phyloP scores from a whole-genome alignment of 2,888 invertebrate genomes.

The Marasmarcha lunaedactyla region DNA sequence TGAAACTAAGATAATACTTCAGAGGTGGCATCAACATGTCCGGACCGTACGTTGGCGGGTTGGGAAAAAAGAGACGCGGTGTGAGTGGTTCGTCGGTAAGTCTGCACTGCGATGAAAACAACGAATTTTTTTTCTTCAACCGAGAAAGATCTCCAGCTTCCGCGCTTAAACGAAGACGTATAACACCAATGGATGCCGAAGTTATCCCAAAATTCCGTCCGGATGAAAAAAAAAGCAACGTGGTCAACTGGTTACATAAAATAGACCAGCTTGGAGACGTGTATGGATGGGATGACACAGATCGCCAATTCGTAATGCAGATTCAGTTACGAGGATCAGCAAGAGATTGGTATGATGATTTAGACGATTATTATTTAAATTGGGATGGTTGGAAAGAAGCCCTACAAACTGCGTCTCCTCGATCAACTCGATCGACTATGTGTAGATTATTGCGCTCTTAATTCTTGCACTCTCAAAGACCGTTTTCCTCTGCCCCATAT shows the following conservation, averaged over 20 bases:
- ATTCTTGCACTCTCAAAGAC: slow-evolving; percentile 8
- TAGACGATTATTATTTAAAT: no score
- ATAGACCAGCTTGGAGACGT: no score
- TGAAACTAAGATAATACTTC: no score
- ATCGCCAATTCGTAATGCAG: no score
- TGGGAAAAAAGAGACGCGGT: not conserved
- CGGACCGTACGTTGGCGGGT: not conserved
- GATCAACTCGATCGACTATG: no score
- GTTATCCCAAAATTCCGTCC: slow-evolving; percentile 16
- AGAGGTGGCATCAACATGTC: not conserved
- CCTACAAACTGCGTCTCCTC: no score
- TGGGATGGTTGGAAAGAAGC: no score
- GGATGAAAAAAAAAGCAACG: slow-evolving; percentile 13
- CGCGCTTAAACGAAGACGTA: slow-evolving; percentile 2
- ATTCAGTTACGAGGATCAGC: slow-evolving; percentile 19
- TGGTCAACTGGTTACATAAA: no score
- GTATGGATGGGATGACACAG: no score
- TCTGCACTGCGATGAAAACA: not conserved
- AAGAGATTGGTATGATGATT: slow-evolving; percentile 19
- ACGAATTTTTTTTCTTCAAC: not conserved
- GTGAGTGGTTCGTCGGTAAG: not conserved
- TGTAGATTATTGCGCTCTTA: slow-evolving; percentile 14
- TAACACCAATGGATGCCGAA: slow-evolving; percentile 58
- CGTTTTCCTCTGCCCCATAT: slow-evolving; percentile 7
- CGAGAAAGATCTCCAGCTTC: not conserved